Percentiles rank a stretch among this genome's conserved stretches.
Evolutionary conservation across 2,797 vertebrate genomes (phyloP).

Genomic region (Ctenochaetus hawaiiensis): DNA sequence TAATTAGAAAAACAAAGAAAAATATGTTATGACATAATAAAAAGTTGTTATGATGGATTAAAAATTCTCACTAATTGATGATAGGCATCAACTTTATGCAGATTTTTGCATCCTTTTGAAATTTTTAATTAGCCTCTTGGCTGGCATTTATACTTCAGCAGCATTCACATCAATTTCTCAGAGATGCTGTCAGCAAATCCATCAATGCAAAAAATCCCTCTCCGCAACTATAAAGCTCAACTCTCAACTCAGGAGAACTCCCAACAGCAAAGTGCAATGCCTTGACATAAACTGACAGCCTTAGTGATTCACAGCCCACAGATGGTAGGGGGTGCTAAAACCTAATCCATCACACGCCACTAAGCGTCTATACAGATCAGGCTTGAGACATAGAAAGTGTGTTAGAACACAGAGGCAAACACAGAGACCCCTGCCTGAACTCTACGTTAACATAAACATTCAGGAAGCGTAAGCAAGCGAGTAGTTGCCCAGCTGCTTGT

Average conservation of each 20-base stretch:
- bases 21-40: not conserved
- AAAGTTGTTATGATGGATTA: not conserved
- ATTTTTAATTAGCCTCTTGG: slow-evolving; percentile 17
- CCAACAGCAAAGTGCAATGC: slow-evolving; percentile 24
- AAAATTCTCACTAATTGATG: not conserved
- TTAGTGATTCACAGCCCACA: slow-evolving; percentile 58
- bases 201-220: slow-evolving; percentile 20
- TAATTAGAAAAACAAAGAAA: not conserved
- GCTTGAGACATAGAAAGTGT: slow-evolving; percentile 29
- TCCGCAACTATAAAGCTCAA: slow-evolving; percentile 44
- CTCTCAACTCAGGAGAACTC: slow-evolving; percentile 38
- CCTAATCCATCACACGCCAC: slow-evolving; percentile 71
- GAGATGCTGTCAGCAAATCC: slow-evolving; percentile 29
- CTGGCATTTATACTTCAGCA: slow-evolving; percentile 21
- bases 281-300: slow-evolving; percentile 43
- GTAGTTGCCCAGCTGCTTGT: slow-evolving; percentile 36
- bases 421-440: slow-evolving; percentile 30
- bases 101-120: slow-evolving; percentile 11
- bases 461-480: not conserved
- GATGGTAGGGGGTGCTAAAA: slow-evolving; percentile 79
- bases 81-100: not conserved
- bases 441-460: slow-evolving; percentile 36
- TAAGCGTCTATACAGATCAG: slow-evolving; percentile 47
- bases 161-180: slow-evolving; percentile 36
- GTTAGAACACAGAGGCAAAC: slow-evolving; percentile 27